phyloP scores from a whole-genome alignment of 2,888 invertebrate genomes.

The Diabrotica balteata region DNA sequence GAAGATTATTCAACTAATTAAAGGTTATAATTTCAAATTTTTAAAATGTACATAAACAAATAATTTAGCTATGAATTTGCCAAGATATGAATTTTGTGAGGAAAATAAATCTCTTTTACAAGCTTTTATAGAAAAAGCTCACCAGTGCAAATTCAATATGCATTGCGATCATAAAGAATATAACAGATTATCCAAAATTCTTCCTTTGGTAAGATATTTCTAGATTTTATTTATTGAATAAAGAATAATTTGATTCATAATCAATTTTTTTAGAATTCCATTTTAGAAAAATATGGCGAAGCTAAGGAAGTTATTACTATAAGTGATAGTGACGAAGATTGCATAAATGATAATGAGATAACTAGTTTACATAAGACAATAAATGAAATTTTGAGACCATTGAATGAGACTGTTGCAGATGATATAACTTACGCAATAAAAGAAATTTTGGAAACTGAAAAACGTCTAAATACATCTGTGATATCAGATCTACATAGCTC shows the following conservation, averaged over 20 bases:
- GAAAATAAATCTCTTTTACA: constrained; percentile 34
- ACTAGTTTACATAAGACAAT: constrained; percentile 3
- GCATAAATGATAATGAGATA: constrained; percentile 3
- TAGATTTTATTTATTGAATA: too few species aligned
- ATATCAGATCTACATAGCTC: constrained; percentile 34
- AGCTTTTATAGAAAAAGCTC: constrained; percentile 36
- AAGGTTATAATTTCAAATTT: too few species aligned
- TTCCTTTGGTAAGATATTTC: constrained; percentile 36
- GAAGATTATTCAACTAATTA: too few species aligned
- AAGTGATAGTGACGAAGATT: constrained; percentile 11
- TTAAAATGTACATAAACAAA: too few species aligned
- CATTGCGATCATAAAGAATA: constrained; percentile 35
- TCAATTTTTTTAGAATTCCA: constrained; percentile 10
- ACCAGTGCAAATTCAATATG: constrained; percentile 31
- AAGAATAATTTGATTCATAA: constrained; percentile 2
- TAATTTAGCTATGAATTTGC: constrained; percentile 20
- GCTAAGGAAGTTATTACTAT: constrained; percentile 10
- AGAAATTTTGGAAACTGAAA: constrained; percentile 36
- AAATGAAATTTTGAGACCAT: constrained; percentile 10
- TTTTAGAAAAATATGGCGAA: constrained; percentile 22
- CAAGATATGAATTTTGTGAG: constrained; percentile 33
- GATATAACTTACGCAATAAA: constrained; percentile 38
- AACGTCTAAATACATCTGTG: constrained; percentile 28
- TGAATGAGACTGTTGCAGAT: constrained; percentile 32
- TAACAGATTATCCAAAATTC: constrained; percentile 28